phyloP scores from a whole-genome alignment of 2,113 vertebrate species.

The Gobiocypris rarus region DNA sequence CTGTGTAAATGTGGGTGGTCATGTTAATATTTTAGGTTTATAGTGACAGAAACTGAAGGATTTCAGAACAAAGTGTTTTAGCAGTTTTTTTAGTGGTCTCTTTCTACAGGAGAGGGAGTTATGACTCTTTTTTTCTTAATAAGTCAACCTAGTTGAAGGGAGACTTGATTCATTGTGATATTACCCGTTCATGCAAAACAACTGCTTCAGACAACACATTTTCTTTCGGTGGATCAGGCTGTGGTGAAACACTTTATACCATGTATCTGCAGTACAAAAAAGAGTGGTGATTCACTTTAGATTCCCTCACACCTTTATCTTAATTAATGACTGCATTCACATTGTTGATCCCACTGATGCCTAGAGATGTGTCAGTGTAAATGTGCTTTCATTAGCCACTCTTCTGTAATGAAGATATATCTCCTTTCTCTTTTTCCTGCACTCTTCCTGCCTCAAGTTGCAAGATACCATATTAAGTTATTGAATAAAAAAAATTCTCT shows the following conservation, averaged over 20 bases:
- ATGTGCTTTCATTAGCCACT: constrained; percentile 21
- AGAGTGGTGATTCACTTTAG: constrained; percentile 34
- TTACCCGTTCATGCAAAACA: neutral
- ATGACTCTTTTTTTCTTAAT: too few species aligned
- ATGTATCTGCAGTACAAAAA: constrained; percentile 21
- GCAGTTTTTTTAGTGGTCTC: neutral
- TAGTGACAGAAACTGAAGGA: neutral
- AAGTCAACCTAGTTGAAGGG: neutral
- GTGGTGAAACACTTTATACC: neutral
- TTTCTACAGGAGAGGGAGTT: neutral
- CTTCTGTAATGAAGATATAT: constrained; percentile 21
- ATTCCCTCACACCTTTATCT: neutral
- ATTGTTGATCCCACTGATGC: neutral
- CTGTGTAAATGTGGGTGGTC: too few species aligned
- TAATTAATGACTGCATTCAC: neutral
- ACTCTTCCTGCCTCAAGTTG: neutral
- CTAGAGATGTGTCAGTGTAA: neutral
- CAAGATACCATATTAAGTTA: neutral
- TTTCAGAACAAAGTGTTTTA: neutral
- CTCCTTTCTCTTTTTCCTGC: neutral
- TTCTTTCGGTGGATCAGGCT: neutral
- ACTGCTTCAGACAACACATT: neutral
- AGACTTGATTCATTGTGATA: neutral
- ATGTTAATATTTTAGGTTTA: neutral
- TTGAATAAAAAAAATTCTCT: neutral